Evolutionary conservation across 2,113 vertebrate species (phyloP).

Genomic region (Mus pahari): DNA sequence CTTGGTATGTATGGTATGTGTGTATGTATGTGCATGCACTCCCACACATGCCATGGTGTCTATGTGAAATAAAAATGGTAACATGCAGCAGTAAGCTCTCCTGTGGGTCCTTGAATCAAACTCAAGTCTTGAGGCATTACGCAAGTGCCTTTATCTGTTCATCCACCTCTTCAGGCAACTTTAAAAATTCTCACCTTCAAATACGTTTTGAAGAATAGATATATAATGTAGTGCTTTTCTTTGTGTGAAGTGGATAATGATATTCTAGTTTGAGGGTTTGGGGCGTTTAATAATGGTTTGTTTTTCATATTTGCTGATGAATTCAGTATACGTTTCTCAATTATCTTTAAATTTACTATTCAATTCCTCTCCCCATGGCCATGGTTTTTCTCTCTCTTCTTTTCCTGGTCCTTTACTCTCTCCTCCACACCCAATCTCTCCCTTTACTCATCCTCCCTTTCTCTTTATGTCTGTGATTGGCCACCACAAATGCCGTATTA

Average conservation of each 20-base stretch:
- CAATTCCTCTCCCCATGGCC: background rate
- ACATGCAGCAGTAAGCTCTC: background rate
- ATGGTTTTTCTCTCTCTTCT: background rate
- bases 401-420: background rate
- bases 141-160: too few species aligned
- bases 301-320: background rate
- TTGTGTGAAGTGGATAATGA: background rate
- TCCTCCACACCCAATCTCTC: background rate
- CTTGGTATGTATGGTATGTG: background rate
- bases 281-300: slow-evolving; percentile 3
- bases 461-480: background rate
- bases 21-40: background rate
- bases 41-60: background rate
- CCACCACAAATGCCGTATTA: background rate
- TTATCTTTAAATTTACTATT: slow-evolving; percentile 16
- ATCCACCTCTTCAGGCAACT: background rate
- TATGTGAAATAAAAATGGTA: too few species aligned
- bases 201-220: background rate
- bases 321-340: background rate
- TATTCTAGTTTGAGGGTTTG: background rate
- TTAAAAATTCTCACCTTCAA: too few species aligned
- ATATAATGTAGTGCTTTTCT: background rate
- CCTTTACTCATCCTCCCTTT: background rate
- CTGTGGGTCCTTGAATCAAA: background rate
- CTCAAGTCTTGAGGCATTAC: background rate